phyloP scores from a whole-genome alignment of 2,113 vertebrate genomes.

The Galbula dea region DNA sequence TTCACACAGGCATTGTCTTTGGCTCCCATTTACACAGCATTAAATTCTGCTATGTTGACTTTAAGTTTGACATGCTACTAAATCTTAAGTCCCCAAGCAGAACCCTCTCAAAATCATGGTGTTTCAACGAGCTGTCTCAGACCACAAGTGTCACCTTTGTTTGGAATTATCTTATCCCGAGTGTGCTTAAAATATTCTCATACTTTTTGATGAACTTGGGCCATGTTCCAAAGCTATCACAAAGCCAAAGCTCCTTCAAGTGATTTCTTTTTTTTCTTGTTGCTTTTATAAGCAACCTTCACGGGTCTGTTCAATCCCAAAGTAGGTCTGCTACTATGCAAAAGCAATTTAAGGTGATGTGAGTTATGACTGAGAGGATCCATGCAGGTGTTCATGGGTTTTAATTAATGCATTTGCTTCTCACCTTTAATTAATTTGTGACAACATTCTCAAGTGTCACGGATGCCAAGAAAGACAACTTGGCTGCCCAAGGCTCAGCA shows the following conservation, averaged over 20 bases:
- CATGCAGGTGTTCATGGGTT: conserved; percentile 13
- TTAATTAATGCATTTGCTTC: conserved; percentile 5
- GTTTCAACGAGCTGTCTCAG: conserved; percentile 1
- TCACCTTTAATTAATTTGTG: conserved; percentile 47
- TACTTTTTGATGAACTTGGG: conserved; percentile 1
- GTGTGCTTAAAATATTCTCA: background rate
- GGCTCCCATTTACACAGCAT: conserved; percentile 15
- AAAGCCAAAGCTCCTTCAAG: background rate
- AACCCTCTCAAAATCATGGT: conserved; percentile 6
- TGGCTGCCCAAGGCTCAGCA: background rate
- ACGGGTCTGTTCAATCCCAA: background rate
- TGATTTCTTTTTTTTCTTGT: background rate
- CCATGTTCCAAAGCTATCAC: background rate
- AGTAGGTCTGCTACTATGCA: background rate
- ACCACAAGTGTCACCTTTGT: conserved; percentile 37
- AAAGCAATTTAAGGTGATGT: conserved; percentile 15
- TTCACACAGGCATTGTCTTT: conserved; percentile 10
- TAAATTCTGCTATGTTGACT: conserved; percentile 51
- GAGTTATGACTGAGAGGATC: conserved; percentile 25
- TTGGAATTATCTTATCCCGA: background rate
- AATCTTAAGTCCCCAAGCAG: conserved; percentile 38
- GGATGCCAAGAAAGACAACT: background rate
- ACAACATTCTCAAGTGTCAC: background rate
- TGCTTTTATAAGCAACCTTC: background rate
- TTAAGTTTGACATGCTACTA: conserved; percentile 22